These are phyloP conservation scores for Lethrus apterus DNA, from an alignment of 1,140 invertebrate genomes.

Conservation along the genomic window DNA sequence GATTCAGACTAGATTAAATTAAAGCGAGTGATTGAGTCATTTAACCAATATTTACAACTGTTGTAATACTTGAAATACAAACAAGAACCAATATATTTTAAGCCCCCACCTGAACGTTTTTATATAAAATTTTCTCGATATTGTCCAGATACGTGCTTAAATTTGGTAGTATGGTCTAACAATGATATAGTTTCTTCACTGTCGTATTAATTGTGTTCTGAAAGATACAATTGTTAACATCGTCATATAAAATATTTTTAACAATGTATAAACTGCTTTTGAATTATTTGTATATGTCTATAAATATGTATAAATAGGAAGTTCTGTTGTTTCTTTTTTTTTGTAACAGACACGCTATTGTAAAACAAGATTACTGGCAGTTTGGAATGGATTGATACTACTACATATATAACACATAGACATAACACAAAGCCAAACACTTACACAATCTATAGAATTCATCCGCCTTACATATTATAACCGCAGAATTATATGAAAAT, in stretches of 20 bases:
- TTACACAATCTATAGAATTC: slow-evolving; percentile 26
- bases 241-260: slow-evolving; percentile 22
- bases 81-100: too few species aligned
- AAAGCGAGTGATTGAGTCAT: slow-evolving; percentile 11
- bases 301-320: slow-evolving; percentile 15
- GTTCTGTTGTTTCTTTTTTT: slow-evolving; percentile 4
- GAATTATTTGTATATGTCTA: too few species aligned
- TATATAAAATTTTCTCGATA: too few species aligned
- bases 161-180: too few species aligned
- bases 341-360: slow-evolving; percentile 9
- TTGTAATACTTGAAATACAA: slow-evolving; percentile 8
- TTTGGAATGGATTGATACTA: slow-evolving; percentile 26
- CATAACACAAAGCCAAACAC: slow-evolving; percentile 28
- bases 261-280: slow-evolving; percentile 19
- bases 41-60: slow-evolving; percentile 16
- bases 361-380: slow-evolving; percentile 15
- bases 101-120: too few species aligned
- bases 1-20: slow-evolving; percentile 23
- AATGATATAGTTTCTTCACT: too few species aligned
- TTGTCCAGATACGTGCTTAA: too few species aligned
- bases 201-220: too few species aligned
- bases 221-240: slow-evolving; percentile 22
- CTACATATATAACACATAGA: slow-evolving; percentile 30
- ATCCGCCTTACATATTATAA: slow-evolving; percentile 24
- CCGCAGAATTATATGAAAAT: slow-evolving; percentile 35